Conservation (phyloP, 1,140 invertebrate species). For the Papilio polytes region DNA sequence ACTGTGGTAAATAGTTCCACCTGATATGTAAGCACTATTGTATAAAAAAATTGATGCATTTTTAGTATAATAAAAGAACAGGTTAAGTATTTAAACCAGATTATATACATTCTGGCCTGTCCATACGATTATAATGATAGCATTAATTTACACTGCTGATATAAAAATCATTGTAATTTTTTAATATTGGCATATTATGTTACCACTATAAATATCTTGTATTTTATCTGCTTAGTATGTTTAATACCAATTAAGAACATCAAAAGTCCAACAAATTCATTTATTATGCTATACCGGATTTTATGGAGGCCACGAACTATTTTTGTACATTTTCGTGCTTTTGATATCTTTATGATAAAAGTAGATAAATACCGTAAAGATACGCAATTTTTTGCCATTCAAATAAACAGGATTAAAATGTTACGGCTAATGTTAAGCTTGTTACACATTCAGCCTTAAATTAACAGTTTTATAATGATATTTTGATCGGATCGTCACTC, state of each 20-base stretch:
- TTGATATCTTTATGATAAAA: background rate
- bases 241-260: background rate
- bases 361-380: background rate
- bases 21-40: too few species aligned
- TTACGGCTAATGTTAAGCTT: background rate
- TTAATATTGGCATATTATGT: background rate
- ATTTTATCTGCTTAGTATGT: background rate
- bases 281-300: background rate
- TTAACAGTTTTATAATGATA: too few species aligned
- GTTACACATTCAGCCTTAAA: background rate
- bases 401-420: background rate
- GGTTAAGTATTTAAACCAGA: background rate
- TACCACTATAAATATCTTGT: background rate
- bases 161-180: background rate
- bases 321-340: background rate
- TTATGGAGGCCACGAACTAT: background rate
- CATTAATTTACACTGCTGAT: background rate
- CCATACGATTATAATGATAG: background rate
- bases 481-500: too few species aligned
- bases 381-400: background rate
- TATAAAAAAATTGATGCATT: too few species aligned
- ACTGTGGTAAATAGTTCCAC: too few species aligned
- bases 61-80: too few species aligned
- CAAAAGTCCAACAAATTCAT: background rate
- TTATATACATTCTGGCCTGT: background rate